Conservation (phyloP, 2,113 vertebrate genomes). For the Halcyon senegalensis region DNA sequence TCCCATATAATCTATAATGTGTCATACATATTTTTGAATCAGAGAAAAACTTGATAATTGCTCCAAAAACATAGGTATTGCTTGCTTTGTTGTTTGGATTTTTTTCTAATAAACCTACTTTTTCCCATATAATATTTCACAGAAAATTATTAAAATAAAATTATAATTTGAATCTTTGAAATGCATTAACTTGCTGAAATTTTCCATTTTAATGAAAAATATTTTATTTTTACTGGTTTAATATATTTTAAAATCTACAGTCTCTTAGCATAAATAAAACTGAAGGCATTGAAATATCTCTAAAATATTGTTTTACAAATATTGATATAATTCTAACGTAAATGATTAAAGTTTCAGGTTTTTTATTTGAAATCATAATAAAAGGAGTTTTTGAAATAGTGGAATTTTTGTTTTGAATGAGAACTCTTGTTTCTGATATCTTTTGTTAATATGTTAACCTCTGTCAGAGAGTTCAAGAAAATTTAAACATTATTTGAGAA, state of each 20-base stretch:
- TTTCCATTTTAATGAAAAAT: background rate
- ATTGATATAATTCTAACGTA: background rate
- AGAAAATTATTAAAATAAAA: background rate
- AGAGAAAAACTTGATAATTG: background rate
- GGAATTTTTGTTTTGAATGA: background rate
- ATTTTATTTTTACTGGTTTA: background rate
- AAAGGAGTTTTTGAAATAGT: background rate
- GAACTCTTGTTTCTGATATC: background rate
- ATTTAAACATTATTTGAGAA: background rate
- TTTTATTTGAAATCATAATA: background rate
- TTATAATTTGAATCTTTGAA: background rate
- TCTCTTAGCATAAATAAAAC: background rate
- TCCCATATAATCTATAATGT: background rate
- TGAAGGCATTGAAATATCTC: background rate
- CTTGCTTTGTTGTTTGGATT: background rate
- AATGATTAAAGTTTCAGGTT: background rate
- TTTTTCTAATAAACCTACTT: background rate
- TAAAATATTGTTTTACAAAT: background rate
- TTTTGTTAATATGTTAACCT: background rate
- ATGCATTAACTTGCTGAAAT: background rate
- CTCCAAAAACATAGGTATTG: background rate
- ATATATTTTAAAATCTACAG: background rate
- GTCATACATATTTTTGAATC: background rate
- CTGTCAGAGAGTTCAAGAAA: background rate
- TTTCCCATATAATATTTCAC: background rate